Evolutionary conservation across 2,888 invertebrate species (phyloP).

Genomic region (Clivina fossor): DNA sequence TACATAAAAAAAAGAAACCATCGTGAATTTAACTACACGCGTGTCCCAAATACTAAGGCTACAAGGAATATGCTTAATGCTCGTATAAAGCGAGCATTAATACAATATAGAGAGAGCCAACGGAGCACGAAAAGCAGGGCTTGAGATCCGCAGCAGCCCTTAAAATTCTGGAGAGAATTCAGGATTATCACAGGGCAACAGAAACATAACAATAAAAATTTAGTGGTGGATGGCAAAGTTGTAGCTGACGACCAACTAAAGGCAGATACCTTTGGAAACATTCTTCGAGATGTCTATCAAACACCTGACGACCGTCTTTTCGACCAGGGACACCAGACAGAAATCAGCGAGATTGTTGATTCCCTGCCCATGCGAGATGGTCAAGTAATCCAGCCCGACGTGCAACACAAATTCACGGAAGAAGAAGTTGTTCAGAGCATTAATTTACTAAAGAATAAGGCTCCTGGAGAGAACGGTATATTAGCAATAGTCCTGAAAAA

Average conservation of each 20-base stretch:
- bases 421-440: background rate
- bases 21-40: background rate
- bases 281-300: background rate
- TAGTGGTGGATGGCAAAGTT: too few relatives aligned
- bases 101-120: background rate
- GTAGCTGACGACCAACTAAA: background rate
- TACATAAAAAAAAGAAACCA: background rate
- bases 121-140: background rate
- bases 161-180: slow-evolving; percentile 2
- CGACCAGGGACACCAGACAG: background rate
- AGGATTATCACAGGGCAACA: background rate
- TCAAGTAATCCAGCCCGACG: background rate
- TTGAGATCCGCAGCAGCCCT: background rate
- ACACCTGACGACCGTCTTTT: background rate
- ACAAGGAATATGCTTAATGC: slow-evolving; percentile 1
- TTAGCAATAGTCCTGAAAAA: background rate
- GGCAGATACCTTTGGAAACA: background rate
- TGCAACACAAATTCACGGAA: background rate
- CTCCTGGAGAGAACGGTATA: slow-evolving; percentile 3
- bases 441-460: background rate
- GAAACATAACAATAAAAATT: background rate
- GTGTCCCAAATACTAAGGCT: background rate
- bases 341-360: background rate
- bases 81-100: background rate
- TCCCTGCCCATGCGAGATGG: background rate